Percentiles rank a stretch among this genome's conserved stretches.
Conservation (phyloP, 2,888 invertebrate species). For the Cinara cedri region DNA sequence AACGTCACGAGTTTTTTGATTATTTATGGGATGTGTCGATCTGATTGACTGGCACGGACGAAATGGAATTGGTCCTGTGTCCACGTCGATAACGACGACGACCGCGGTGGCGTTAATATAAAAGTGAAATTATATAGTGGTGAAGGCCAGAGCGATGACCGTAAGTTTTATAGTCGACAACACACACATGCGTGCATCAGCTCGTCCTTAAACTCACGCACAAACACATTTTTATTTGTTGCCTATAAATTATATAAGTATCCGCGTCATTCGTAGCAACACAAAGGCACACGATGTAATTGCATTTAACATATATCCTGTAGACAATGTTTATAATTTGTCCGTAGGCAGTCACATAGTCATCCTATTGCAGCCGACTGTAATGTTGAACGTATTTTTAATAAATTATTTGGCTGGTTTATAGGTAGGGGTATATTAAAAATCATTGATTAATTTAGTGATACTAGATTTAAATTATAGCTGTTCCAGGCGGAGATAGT, state of each 20-base stretch:
- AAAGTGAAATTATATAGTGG: conserved; percentile 9
- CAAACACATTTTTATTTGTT: background rate
- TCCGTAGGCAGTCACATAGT: no score
- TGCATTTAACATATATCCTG: no score
- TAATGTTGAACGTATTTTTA: no score
- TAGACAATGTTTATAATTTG: no score
- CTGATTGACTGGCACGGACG: conserved; percentile 13
- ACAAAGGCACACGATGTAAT: no score
- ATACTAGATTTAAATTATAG: no score
- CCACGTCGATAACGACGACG: background rate
- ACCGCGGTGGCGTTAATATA: background rate
- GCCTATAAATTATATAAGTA: background rate
- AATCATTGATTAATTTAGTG: no score
- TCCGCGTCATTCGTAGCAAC: no score
- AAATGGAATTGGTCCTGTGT: conserved; percentile 14
- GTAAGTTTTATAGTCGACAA: conserved; percentile 13
- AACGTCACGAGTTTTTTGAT: conserved; percentile 37
- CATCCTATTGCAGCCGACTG: no score
- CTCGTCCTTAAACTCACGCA: background rate
- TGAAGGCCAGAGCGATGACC: conserved; percentile 10
- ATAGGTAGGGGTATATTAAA: no score
- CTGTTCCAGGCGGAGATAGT: no score
- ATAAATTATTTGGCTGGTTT: no score
- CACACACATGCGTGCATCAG: background rate
- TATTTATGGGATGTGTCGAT: conserved; percentile 34